Percentiles rank a stretch among this genome's conserved stretches.
Evolutionary conservation across 1,140 invertebrate species (phyloP).

Genomic region (Drosophila sp.): DNA sequence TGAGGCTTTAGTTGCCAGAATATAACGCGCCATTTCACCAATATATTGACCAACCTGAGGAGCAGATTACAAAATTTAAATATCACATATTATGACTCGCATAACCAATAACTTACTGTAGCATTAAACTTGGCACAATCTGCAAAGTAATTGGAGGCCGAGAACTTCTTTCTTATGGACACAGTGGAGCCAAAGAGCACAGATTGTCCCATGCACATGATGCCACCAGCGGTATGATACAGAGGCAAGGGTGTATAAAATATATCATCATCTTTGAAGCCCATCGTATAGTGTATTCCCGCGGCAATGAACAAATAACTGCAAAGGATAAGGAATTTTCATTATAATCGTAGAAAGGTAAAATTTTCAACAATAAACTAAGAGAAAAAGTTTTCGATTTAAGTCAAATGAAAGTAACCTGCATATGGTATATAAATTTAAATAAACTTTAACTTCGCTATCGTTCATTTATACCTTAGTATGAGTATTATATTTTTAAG

Average conservation of each 20-base stretch:
- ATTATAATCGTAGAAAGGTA: too few relatives aligned
- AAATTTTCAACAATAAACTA: too few relatives aligned
- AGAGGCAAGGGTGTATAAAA: conserved; percentile 97
- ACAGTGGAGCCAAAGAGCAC: conserved; percentile 93
- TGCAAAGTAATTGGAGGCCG: conserved; percentile 96
- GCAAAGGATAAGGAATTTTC: not conserved
- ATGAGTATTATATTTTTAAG: too few relatives aligned
- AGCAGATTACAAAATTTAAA: conserved; percentile 45
- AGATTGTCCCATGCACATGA: conserved; percentile 92
- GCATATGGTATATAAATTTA: too few relatives aligned
- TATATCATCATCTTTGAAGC: conserved; percentile 90
- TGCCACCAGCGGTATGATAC: conserved; percentile 98
- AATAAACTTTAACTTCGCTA: not conserved
- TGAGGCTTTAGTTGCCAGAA: conserved; percentile 93
- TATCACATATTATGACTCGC: not conserved
- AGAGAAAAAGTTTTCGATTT: too few relatives aligned
- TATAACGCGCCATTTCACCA: conserved; percentile 99
- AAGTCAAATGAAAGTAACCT: too few relatives aligned
- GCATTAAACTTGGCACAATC: conserved; percentile 97
- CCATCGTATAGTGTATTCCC: conserved; percentile 89
- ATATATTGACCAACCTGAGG: conserved; percentile 92
- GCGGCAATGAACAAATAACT: conserved; percentile 91
- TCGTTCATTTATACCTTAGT: not conserved
- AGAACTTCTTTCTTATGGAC: conserved; percentile 96
- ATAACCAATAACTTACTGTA: conserved; percentile 89